A percentile compares a stretch with the other conserved stretches of the same genome.
Evolutionary conservation across 2,113 vertebrate species (phyloP).

Genomic region (Alouatta palliata): DNA sequence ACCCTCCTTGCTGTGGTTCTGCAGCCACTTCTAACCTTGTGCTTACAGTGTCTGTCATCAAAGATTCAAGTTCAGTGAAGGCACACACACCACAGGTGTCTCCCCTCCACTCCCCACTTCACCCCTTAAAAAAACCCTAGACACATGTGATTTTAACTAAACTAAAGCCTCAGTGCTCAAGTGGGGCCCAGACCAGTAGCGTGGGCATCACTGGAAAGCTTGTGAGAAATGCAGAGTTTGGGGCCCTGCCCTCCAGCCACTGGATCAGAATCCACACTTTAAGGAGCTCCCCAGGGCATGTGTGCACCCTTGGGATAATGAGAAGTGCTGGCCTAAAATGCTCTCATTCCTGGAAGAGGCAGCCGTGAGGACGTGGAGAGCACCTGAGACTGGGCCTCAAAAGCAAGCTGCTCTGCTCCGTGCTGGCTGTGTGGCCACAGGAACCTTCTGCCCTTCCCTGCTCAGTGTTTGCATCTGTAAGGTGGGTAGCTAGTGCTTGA

Average conservation of each 20-base stretch:
- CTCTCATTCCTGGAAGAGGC: not conserved
- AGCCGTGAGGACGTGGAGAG: not conserved
- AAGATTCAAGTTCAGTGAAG: not conserved
- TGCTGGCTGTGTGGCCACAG: not conserved
- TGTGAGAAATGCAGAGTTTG: not conserved
- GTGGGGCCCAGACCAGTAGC: not conserved
- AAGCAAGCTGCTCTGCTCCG: not conserved
- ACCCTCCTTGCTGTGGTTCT: not conserved
- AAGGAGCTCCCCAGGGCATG: not conserved
- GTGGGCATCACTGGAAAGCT: not conserved
- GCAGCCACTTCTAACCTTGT: not conserved
- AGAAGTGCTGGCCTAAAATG: not conserved
- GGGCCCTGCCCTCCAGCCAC: not conserved
- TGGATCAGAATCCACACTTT: not conserved
- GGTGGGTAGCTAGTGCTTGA: not conserved
- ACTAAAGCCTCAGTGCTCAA: not conserved
- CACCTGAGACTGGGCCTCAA: not conserved
- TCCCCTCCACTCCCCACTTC: not conserved
- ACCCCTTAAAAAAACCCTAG: not conserved
- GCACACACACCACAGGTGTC: not conserved
- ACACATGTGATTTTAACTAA: not conserved
- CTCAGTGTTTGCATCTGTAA: not conserved
- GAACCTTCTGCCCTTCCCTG: not conserved
- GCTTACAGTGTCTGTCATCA: not conserved
- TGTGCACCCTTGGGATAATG: too few species aligned